Conservation (phyloP, 2,888 invertebrate genomes). For the Hypercompe scribonia region DNA sequence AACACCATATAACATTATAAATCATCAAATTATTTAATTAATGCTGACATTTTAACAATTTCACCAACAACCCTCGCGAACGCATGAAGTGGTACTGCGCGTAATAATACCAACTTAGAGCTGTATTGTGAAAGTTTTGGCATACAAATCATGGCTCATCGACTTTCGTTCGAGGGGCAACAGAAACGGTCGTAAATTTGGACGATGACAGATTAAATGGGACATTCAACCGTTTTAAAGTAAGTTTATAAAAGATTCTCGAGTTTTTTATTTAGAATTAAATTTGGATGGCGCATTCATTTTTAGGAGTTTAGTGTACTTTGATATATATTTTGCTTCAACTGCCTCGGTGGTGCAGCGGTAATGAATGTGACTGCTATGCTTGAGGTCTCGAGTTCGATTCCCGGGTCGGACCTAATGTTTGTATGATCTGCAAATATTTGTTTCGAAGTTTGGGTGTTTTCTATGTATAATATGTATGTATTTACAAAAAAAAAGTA, state of each 20-base stretch:
- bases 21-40: constrained; percentile 50
- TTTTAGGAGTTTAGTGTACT: not conserved
- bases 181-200: constrained; percentile 73
- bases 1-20: constrained; percentile 39
- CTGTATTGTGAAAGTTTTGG: constrained; percentile 79
- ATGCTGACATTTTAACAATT: constrained; percentile 49
- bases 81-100: constrained; percentile 58
- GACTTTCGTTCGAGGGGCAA: constrained; percentile 77
- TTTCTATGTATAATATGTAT: too few relatives aligned
- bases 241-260: constrained; percentile 56
- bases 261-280: constrained; percentile 6
- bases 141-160: constrained; percentile 83
- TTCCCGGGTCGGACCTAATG: too few relatives aligned
- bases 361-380: too few relatives aligned
- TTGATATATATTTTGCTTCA: too few relatives aligned
- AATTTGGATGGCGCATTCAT: not conserved
- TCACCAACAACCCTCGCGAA: constrained; percentile 53
- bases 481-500: too few relatives aligned
- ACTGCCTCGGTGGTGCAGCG: too few relatives aligned
- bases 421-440: too few relatives aligned
- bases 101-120: constrained; percentile 71
- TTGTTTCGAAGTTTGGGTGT: too few relatives aligned
- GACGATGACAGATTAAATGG: constrained; percentile 81
- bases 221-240: constrained; percentile 75
- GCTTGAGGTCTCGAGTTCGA: too few relatives aligned